Evolutionary conservation across 2,113 vertebrate species (phyloP).

Genomic region (Channa argus): DNA sequence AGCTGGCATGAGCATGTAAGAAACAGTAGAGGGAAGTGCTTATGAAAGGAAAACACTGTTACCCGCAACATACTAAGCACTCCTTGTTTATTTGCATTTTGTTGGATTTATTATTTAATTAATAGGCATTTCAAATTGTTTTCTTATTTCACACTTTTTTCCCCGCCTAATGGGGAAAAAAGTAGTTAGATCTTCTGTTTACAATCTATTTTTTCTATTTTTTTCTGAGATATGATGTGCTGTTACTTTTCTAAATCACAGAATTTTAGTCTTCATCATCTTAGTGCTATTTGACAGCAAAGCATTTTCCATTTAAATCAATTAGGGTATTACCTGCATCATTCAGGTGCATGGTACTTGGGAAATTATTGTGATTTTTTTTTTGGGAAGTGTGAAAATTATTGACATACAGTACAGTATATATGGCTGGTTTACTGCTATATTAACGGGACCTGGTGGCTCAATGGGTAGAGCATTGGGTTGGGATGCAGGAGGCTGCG

Average conservation of each 20-base stretch:
- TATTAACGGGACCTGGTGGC: too few species aligned
- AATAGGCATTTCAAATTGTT: background rate
- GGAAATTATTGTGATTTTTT: background rate
- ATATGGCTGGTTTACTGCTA: background rate
- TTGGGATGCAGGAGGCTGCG: too few species aligned
- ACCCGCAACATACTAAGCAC: too few species aligned
- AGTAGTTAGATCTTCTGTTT: too few species aligned
- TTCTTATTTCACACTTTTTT: too few species aligned
- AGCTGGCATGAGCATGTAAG: conserved; percentile 94
- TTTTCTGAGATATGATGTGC: background rate
- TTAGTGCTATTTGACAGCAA: background rate
- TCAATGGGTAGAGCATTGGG: too few species aligned
- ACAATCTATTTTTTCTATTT: too few species aligned
- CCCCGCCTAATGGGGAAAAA: too few species aligned
- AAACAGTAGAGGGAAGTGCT: background rate
- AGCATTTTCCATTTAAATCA: background rate
- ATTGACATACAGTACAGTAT: background rate
- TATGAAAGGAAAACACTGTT: background rate
- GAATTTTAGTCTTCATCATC: background rate
- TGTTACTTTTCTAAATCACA: background rate
- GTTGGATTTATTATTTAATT: background rate
- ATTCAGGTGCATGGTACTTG: background rate
- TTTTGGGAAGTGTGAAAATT: background rate
- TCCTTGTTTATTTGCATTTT: background rate
- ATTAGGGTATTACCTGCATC: background rate